These are phyloP conservation scores for Holacanthus passer DNA, from an alignment of 2,113 vertebrate genomes.

Conservation along the genomic window DNA sequence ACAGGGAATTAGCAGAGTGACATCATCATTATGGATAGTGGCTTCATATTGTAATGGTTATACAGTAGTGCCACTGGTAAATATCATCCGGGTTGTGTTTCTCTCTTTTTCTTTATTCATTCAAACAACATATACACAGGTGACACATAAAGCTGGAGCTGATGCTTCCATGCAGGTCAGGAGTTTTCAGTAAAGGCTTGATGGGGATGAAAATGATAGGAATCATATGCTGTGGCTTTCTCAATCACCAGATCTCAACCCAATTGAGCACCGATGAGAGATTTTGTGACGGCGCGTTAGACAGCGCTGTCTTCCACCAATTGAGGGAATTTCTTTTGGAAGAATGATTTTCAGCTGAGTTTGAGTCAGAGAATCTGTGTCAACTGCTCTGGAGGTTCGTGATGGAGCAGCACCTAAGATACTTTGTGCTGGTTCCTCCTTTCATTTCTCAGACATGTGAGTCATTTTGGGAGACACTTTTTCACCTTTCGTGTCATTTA, in stretches of 20 bases:
- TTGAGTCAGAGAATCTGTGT: neutral
- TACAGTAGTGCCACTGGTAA: slow-evolving; percentile 25
- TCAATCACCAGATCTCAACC: neutral
- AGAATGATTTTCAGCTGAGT: neutral
- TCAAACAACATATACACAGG: neutral
- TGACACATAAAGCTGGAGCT: neutral
- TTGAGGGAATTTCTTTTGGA: neutral
- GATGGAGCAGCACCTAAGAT: neutral
- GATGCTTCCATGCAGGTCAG: neutral
- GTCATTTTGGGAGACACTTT: neutral
- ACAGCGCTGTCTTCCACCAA: neutral
- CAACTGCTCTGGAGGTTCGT: no score
- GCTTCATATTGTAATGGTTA: slow-evolving; percentile 43
- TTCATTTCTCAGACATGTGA: neutral
- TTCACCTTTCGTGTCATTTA: neutral
- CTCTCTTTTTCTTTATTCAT: neutral
- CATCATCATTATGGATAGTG: slow-evolving; percentile 61
- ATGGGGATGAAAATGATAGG: neutral
- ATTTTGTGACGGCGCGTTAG: neutral
- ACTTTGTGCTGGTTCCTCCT: neutral
- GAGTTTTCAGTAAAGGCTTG: neutral
- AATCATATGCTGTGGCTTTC: neutral
- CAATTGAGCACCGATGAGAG: neutral
- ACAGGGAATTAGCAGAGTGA: slow-evolving; percentile 70
- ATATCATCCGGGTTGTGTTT: slow-evolving; percentile 18